phyloP scores from a whole-genome alignment of 1,140 invertebrate genomes.

The Drosophila saltans region DNA sequence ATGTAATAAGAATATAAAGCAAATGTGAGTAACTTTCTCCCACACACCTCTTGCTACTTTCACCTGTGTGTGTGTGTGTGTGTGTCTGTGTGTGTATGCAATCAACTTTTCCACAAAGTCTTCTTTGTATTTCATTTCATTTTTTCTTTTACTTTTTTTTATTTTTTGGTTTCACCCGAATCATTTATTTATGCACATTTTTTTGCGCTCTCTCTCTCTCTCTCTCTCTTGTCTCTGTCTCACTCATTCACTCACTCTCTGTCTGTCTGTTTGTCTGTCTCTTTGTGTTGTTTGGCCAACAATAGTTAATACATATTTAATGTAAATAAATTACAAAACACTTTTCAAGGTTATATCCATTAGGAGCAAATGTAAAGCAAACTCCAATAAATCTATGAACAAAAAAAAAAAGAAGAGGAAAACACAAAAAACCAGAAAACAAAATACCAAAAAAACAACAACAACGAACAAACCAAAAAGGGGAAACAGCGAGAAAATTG shows the following conservation, averaged over 20 bases:
- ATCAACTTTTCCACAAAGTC: constrained; percentile 47
- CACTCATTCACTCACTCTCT: not conserved
- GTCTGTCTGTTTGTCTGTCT: constrained; percentile 20
- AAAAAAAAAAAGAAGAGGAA: not conserved
- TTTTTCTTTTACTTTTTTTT: constrained; percentile 7
- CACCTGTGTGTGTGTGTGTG: constrained; percentile 1
- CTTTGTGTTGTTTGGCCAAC: constrained; percentile 47
- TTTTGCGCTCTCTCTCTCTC: constrained; percentile 3
- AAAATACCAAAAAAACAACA: not conserved
- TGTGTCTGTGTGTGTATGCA: constrained; percentile 30
- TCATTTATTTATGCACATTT: constrained; percentile 67
- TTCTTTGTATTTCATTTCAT: constrained; percentile 31
- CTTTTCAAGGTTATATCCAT: constrained; percentile 68
- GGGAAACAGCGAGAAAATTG: not conserved
- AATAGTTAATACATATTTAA: constrained; percentile 73
- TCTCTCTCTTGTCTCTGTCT: constrained; percentile 7
- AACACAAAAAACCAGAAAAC: not conserved
- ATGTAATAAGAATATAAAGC: not conserved
- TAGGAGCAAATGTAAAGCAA: constrained; percentile 16
- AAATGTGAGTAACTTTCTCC: constrained; percentile 1
- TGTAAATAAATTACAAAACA: constrained; percentile 75
- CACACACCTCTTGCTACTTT: not conserved
- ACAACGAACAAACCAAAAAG: not conserved
- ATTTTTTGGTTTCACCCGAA: constrained; percentile 29
- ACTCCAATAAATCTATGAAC: constrained; percentile 23